Evolutionary conservation across 1,140 invertebrate species (phyloP), one percentile per base, ranked within the genome.

Genomic region (Drosophila triauraria): DNA sequence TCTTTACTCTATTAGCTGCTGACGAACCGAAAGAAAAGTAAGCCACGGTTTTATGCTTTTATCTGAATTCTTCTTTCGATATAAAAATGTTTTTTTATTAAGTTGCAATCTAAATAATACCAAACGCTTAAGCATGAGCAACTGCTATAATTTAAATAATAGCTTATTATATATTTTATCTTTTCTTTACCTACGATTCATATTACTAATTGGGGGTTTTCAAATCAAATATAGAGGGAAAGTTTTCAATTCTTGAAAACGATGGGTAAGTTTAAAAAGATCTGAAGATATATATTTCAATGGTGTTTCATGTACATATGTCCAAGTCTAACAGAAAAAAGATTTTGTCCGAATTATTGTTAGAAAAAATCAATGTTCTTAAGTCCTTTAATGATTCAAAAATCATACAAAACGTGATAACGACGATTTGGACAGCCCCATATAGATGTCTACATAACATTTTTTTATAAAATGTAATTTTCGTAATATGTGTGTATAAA

Each of bases 21-120:
- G 96, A 97, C 93, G 96, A 97, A 94, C 96, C 96, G 78, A 95
- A 95, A 94, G 96, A 97, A 94, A 96, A 96, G 96, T 97, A 95
- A 96, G 96, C 95, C 5, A 63, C 4, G 38, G 32, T 61, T 25
- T 40, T 25, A 62, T 51, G 57, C 38, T n/a, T 38, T 23, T 15
- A 15, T 54, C 17, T 38, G 4, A 23, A 54, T 8, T 12, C 1
- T 20, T 17, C 27, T 20, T 53, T 53, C 17, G 6, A 23, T 35
- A 35, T 53, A 48, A 48, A 50, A 15, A 50, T 10, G 4, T 20
- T 32, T 17, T 30, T 17, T 12, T 17, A n/a, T 23, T 32, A 3
- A 40, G 9, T 27, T 35, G 17, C 17, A 54, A 13, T 53, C 7
- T 2, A 53, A 38, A 38, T 2, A 38, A 38, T 23, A 54, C 23